A percentile compares a stretch with the other conserved stretches of the same genome.
phyloP scores from a whole-genome alignment of 30 jellyfish, hydroid and myxozoan genomes.

The Hydractinia symbiolongicarpus region DNA sequence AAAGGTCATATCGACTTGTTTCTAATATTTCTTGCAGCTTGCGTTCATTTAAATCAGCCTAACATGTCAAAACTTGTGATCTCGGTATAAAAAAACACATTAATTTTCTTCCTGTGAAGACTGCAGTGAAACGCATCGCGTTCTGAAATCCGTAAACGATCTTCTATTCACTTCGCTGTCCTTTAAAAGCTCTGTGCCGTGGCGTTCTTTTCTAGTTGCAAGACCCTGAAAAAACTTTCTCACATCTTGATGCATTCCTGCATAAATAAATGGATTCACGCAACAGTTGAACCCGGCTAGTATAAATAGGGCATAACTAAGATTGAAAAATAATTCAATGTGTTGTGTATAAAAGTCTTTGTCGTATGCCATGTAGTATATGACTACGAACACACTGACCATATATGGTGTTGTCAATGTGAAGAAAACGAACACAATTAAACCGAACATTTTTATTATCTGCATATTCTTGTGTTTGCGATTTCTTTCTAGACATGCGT shows the following conservation, averaged over 20 bases:
- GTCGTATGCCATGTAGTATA: background rate
- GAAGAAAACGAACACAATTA: constrained; percentile 23
- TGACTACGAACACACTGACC: background rate
- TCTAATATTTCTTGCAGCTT: no score
- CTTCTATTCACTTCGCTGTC: no score
- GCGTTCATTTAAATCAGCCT: no score
- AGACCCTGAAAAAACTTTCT: background rate
- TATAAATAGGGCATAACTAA: background rate
- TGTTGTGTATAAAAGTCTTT: background rate
- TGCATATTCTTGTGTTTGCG: constrained; percentile 8
- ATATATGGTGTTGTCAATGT: constrained; percentile 26
- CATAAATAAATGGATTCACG: constrained; percentile 29
- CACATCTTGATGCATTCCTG: constrained; percentile 21
- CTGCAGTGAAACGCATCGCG: no score
- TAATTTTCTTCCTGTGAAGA: no score
- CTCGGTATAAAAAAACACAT: no score
- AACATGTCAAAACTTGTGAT: no score
- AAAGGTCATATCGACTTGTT: no score
- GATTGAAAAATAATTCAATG: background rate
- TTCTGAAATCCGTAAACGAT: no score
- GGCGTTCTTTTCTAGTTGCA: no score
- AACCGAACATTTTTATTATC: constrained; percentile 24
- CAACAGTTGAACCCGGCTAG: constrained; percentile 19
- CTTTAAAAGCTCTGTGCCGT: no score
- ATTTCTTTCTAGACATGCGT: background rate